Conservation (phyloP, 2,888 invertebrate species). For the Polyommatus icarus region DNA sequence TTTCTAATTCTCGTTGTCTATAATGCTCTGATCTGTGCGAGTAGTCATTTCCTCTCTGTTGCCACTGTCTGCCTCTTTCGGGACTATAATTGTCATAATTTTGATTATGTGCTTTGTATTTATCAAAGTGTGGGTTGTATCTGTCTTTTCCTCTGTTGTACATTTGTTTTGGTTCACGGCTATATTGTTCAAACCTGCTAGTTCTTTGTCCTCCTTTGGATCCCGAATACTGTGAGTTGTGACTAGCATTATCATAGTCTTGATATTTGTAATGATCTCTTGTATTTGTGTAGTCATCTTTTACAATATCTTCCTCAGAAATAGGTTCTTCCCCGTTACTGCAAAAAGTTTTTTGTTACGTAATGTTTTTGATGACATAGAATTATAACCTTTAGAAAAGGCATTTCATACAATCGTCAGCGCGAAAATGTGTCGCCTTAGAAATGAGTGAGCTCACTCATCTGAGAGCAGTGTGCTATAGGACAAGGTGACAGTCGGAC, state of each 20-base stretch:
- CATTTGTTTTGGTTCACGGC: background rate
- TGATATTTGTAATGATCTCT: background rate
- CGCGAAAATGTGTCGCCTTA: no score
- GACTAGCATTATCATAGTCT: background rate
- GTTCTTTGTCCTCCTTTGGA: background rate
- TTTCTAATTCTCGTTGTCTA: conserved; percentile 50
- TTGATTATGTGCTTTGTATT: conserved; percentile 5
- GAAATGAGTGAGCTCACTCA: no score
- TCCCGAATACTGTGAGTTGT: background rate
- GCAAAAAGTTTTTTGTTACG: background rate
- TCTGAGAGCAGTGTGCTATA: no score
- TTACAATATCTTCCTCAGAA: conserved; percentile 8
- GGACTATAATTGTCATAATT: conserved; percentile 29
- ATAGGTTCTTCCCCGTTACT: conserved; percentile 7
- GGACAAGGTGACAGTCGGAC: no score
- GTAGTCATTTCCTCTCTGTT: conserved; percentile 43
- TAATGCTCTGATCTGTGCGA: conserved; percentile 46
- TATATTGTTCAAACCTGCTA: background rate
- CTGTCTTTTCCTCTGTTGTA: conserved; percentile 17
- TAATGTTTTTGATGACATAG: background rate
- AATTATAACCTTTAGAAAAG: no score
- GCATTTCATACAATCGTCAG: no score
- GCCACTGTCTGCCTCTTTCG: conserved; percentile 33
- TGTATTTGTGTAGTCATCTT: background rate
- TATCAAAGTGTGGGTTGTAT: background rate